Evolutionary conservation across 1,140 invertebrate genomes (phyloP).

Genomic region (Brachionus calyciflorus): DNA sequence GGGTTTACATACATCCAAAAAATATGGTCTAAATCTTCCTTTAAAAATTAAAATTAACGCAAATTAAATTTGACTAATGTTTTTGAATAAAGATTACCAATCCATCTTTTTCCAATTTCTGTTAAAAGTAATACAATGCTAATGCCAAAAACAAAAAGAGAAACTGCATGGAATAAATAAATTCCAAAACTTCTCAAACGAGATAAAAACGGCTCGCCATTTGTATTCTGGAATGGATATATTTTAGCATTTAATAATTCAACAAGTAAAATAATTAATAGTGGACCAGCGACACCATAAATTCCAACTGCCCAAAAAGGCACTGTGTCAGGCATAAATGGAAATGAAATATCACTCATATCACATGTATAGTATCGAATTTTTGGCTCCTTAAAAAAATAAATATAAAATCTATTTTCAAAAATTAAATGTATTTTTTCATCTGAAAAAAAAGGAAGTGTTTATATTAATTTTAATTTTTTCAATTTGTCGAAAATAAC

Average conservation of each 20-base stretch:
- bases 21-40: constrained; percentile 87
- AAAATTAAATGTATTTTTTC: too few species aligned
- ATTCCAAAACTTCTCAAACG: constrained; percentile 21
- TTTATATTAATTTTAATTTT: too few species aligned
- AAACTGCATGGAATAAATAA: constrained; percentile 37
- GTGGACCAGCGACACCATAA: background rate
- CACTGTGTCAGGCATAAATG: constrained; percentile 28
- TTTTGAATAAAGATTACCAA: background rate
- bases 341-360: constrained; percentile 22
- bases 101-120: constrained; percentile 82
- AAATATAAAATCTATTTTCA: too few species aligned
- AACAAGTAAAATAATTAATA: constrained; percentile 21
- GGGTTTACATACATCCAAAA: constrained; percentile 69
- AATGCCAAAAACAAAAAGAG: constrained; percentile 38
- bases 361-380: constrained; percentile 45
- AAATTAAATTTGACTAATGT: background rate
- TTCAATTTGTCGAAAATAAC: too few species aligned
- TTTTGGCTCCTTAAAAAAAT: constrained; percentile 21
- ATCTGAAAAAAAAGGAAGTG: too few species aligned
- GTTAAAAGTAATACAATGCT: constrained; percentile 63
- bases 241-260: constrained; percentile 36
- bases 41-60: background rate
- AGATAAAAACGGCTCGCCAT: background rate
- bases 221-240: constrained; percentile 28
- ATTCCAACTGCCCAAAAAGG: constrained; percentile 29